phyloP scores from a whole-genome alignment of 2,888 invertebrate species.

The Philereme vetulata region DNA sequence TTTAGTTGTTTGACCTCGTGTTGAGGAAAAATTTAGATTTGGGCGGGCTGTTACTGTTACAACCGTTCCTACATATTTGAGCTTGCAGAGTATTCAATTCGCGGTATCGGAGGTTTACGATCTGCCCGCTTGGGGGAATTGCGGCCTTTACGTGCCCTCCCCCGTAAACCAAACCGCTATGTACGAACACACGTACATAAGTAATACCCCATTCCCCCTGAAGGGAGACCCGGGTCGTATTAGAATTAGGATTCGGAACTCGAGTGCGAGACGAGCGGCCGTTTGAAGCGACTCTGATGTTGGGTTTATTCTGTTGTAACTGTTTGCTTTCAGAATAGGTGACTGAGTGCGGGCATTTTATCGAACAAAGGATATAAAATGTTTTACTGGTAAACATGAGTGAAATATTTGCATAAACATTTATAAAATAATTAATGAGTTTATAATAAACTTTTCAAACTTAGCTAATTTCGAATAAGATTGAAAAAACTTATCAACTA shows the following conservation, averaged over 20 bases:
- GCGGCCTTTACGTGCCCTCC: constrained; percentile 74
- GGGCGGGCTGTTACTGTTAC: constrained; percentile 55
- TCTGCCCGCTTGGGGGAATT: constrained; percentile 80
- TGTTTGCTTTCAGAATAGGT: constrained; percentile 27
- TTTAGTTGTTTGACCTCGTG: constrained; percentile 33
- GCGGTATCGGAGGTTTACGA: constrained; percentile 81
- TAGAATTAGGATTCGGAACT: constrained; percentile 77
- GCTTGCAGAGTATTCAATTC: constrained; percentile 75
- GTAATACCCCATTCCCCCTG: constrained; percentile 61
- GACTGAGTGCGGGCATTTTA: constrained; percentile 29
- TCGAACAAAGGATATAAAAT: constrained; percentile 26
- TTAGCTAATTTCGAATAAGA: too few species aligned
- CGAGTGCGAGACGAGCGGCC: constrained; percentile 55
- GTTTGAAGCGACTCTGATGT: constrained; percentile 47
- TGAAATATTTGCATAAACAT: neutral
- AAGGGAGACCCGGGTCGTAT: constrained; percentile 62
- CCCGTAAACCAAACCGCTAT: constrained; percentile 58
- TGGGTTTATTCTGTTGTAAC: constrained; percentile 50
- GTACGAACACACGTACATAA: constrained; percentile 68
- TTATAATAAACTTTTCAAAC: too few species aligned
- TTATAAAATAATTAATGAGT: too few species aligned
- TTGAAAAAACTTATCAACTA: too few species aligned
- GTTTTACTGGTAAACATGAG: constrained; percentile 14
- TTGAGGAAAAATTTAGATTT: constrained; percentile 39
- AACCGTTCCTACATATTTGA: constrained; percentile 68